Conservation (phyloP, 2,888 invertebrate genomes). For the Lasius platythorax region DNA sequence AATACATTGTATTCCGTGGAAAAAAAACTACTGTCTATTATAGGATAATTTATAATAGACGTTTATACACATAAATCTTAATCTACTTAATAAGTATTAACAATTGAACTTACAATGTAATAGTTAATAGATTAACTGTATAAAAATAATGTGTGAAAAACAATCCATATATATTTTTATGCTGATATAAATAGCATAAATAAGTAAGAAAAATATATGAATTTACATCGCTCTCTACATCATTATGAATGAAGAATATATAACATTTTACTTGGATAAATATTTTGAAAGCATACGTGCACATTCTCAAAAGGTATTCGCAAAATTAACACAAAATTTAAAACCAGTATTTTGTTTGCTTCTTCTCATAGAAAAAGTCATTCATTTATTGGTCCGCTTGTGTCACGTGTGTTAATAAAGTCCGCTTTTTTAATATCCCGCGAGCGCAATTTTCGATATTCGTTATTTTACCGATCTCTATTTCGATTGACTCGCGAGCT, state of each 20-base stretch:
- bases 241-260: background rate
- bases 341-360: background rate
- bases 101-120: background rate
- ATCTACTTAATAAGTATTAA: background rate
- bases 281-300: background rate
- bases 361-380: background rate
- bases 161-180: background rate
- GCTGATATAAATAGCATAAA: background rate
- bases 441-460: slow-evolving; percentile 27
- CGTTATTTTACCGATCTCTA: slow-evolving; percentile 17
- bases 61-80: background rate
- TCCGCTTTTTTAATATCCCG: slow-evolving; percentile 46
- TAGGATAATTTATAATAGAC: background rate
- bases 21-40: background rate
- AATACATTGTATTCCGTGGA: background rate
- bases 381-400: slow-evolving; percentile 20
- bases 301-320: background rate
- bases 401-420: slow-evolving; percentile 25
- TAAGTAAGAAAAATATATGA: background rate
- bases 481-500: slow-evolving; percentile 21
- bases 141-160: background rate
- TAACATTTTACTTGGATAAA: background rate
- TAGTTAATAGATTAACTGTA: background rate
- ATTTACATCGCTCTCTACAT: background rate
- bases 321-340: slow-evolving; percentile 29